These are phyloP conservation scores for Lordiphosa stackelbergi DNA, from an alignment of 1,140 invertebrate genomes.

Conservation along the genomic window DNA sequence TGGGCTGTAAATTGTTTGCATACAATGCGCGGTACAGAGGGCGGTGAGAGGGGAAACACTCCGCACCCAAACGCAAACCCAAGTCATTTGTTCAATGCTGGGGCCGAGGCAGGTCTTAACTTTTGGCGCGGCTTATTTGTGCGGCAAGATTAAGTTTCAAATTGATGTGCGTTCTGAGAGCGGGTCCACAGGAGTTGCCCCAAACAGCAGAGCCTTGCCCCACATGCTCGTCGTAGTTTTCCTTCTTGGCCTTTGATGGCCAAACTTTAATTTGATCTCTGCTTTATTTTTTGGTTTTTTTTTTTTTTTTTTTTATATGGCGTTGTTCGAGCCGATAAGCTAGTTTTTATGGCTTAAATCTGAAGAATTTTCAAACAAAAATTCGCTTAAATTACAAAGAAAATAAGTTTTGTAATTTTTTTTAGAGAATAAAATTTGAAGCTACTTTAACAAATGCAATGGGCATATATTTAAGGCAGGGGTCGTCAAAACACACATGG, in stretches of 20 bases:
- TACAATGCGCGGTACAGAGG: constrained; percentile 55
- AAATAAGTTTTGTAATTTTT: too few relatives aligned
- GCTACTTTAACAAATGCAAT: too few relatives aligned
- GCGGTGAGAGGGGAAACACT: background rate
- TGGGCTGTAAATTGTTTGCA: constrained; percentile 69
- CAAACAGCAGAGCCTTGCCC: background rate
- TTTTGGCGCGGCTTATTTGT: constrained; percentile 72
- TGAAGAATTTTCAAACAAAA: too few relatives aligned
- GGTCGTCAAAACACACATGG: too few relatives aligned
- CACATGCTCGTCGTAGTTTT: constrained; percentile 12
- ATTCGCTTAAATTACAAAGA: too few relatives aligned
- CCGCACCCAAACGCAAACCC: constrained; percentile 17
- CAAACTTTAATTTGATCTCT: constrained; percentile 68
- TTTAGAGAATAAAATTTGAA: too few relatives aligned
- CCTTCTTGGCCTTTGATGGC: constrained; percentile 45
- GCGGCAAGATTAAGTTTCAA: constrained; percentile 72
- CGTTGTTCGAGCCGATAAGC: constrained; percentile 27
- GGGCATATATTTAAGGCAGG: too few relatives aligned
- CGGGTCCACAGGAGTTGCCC: constrained; percentile 9
- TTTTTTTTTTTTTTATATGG: constrained; percentile 6
- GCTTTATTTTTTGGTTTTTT: constrained; percentile 1
- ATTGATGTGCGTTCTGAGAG: constrained; percentile 65
- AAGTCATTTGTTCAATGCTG: constrained; percentile 40
- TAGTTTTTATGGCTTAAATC: constrained; percentile 30
- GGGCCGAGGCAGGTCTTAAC: constrained; percentile 53